These are phyloP conservation scores for Embidobia sp. DNA, from an alignment of 2,888 invertebrate genomes.

Conservation along the genomic window DNA sequence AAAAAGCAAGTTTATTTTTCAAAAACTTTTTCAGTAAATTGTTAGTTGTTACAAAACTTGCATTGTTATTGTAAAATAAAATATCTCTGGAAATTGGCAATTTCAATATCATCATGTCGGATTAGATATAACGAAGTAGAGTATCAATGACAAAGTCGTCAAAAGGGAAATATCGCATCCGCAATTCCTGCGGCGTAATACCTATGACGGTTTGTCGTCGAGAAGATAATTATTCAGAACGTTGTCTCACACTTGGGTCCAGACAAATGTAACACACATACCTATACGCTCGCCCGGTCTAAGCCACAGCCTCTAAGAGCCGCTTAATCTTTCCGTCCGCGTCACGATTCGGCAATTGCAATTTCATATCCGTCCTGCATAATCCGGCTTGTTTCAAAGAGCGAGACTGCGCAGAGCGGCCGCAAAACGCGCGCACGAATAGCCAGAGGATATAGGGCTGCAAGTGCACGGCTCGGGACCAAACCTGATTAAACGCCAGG, in stretches of 20 bases:
- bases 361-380: constrained; percentile 58
- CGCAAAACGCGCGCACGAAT: constrained; percentile 40
- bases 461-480: constrained; percentile 34
- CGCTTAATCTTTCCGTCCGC: constrained; percentile 56
- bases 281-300: too few species aligned
- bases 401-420: constrained; percentile 39
- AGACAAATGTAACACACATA: constrained; percentile 20
- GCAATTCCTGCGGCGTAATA: too few species aligned
- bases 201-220: constrained; percentile 30
- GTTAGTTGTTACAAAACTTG: too few species aligned
- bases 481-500: constrained; percentile 54
- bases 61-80: too few species aligned
- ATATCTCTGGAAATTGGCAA: too few species aligned
- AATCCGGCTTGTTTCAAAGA: constrained; percentile 56
- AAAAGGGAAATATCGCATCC: constrained; percentile 29
- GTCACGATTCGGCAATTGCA: constrained; percentile 62
- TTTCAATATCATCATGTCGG: too few species aligned
- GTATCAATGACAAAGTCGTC: constrained; percentile 33
- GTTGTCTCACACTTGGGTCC: constrained; percentile 28
- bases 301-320: constrained; percentile 39
- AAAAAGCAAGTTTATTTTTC: too few species aligned
- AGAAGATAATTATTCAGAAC: constrained; percentile 43
- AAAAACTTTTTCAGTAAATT: too few species aligned
- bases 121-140: constrained; percentile 10
- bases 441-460: constrained; percentile 22